Conservation (phyloP, 2,797 vertebrate genomes). For the Heliangelus exortis region DNA sequence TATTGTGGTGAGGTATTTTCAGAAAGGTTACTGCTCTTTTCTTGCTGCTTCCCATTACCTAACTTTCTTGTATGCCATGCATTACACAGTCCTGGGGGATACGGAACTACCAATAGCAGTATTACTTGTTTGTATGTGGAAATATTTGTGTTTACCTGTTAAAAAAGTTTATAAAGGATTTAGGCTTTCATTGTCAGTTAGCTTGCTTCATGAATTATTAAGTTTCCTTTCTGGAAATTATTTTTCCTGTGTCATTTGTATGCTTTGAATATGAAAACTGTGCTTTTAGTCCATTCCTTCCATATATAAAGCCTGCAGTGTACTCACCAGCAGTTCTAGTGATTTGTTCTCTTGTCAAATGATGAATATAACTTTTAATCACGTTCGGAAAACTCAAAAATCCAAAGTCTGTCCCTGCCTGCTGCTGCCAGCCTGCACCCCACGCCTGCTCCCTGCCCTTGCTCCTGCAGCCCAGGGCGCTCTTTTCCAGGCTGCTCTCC, state of each 20-base stretch:
- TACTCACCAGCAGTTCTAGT: not conserved
- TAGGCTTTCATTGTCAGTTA: not conserved
- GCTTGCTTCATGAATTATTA: not conserved
- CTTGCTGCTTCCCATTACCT: not conserved
- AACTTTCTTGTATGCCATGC: not conserved
- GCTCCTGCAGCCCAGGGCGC: accelerated
- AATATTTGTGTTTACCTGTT: not conserved
- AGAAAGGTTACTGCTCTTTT: not conserved
- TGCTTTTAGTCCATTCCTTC: not conserved
- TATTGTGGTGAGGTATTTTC: not conserved
- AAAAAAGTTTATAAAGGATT: not conserved
- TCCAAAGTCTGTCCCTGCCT: accelerated
- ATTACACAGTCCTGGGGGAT: not conserved
- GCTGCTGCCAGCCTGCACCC: not conserved
- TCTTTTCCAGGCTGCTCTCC: not conserved
- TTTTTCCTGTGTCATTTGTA: not conserved
- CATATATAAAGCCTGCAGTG: not conserved
- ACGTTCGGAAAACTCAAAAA: not conserved
- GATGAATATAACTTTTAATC: not conserved
- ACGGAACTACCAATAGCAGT: not conserved
- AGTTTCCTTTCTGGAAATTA: not conserved
- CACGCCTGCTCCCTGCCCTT: accelerated
- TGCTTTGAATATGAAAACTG: not conserved
- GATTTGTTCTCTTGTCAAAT: not conserved
- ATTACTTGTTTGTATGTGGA: not conserved